phyloP scores from a whole-genome alignment of 2,888 invertebrate species.

The Zeuzera pyrina region DNA sequence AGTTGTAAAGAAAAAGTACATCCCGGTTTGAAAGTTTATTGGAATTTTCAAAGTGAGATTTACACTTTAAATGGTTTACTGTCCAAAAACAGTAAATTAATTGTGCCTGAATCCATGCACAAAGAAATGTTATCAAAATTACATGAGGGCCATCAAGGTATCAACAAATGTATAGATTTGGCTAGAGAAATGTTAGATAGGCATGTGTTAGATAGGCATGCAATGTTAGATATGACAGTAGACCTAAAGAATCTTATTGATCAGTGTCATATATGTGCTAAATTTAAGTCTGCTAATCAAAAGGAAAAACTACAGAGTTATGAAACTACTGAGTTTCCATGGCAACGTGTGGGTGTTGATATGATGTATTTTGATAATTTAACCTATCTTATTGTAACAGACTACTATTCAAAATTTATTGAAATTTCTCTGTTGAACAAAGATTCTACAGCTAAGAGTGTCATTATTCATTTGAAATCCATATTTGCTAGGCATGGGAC shows the following conservation, averaged over 20 bases:
- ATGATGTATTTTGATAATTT: background rate
- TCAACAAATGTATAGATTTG: conserved; percentile 10
- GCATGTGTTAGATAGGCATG: too few species aligned
- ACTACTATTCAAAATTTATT: conserved; percentile 9
- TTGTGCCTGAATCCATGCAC: conserved; percentile 10
- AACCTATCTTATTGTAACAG: conserved; percentile 1
- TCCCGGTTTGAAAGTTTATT: conserved; percentile 7
- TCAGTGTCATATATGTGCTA: conserved; percentile 7
- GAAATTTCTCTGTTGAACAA: conserved; percentile 4
- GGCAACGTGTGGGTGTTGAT: conserved; percentile 6
- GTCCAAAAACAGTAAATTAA: conserved; percentile 8
- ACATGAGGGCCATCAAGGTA: conserved; percentile 12
- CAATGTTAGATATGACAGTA: conserved; percentile 7
- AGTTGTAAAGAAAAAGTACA: conserved; percentile 6
- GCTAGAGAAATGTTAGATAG: conserved; percentile 10
- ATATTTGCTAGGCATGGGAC: conserved; percentile 10
- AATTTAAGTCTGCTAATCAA: conserved; percentile 5
- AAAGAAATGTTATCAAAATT: conserved; percentile 9
- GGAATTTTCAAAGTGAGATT: too few species aligned
- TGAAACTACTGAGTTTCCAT: conserved; percentile 5
- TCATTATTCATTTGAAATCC: conserved; percentile 5
- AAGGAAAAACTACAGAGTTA: conserved; percentile 7
- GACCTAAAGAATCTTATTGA: conserved; percentile 11
- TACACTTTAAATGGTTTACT: conserved; percentile 8
- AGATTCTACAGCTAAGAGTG: background rate